Evolutionary conservation across 2,888 invertebrate genomes (phyloP), one percentile per base, ranked within the genome.

Genomic region (Oxytorus armatus): DNA sequence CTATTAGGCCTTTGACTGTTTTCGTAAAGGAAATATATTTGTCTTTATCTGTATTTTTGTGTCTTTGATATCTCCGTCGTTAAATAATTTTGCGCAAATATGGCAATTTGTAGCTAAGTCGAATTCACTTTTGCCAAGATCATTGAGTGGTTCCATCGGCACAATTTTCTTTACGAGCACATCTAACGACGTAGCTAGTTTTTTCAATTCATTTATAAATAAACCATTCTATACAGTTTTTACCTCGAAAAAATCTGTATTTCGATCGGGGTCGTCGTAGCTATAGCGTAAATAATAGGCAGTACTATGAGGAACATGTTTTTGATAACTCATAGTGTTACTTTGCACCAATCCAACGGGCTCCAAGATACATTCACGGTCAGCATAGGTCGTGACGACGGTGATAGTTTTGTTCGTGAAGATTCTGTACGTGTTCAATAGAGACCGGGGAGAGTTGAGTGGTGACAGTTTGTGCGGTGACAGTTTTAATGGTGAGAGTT

Each of bases 371-470:
- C 77, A 70, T 33, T 70, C 55, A 4, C 70, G 47, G 51, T 70
- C 70, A 2, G 63, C 77, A 36, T 78, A 73, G 1, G 51, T 47
- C 0, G 53, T 68, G 14, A 73, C 68, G 66, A 11, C 39, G n/a
- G 42, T 39, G 10, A 53, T 68, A 23, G 53, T 74, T 74, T 36
- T 68, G n/a, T n/a, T n/a, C n/a, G n/a, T 79, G 4, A 69, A 68
- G 25, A 8, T 42, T 18, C 44, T 47, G 0, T n/a, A 4, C 4
- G 44, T n/a, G n/a, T n/a, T n/a, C n/a, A n/a, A n/a, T n/a, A n/a
- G n/a, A n/a, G n/a, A n/a, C n/a, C n/a, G n/a, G n/a, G n/a, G n/a
- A n/a, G n/a, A n/a, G n/a, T n/a, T n/a, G n/a, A n/a, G n/a, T n/a
- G n/a, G n/a, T n/a, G n/a, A n/a, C n/a, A n/a, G n/a, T n/a, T n/a